A percentile compares a stretch with the other conserved stretches of the same genome.
Evolutionary conservation across 2,113 vertebrate genomes (phyloP).

Genomic region (Plecotus auritus): DNA sequence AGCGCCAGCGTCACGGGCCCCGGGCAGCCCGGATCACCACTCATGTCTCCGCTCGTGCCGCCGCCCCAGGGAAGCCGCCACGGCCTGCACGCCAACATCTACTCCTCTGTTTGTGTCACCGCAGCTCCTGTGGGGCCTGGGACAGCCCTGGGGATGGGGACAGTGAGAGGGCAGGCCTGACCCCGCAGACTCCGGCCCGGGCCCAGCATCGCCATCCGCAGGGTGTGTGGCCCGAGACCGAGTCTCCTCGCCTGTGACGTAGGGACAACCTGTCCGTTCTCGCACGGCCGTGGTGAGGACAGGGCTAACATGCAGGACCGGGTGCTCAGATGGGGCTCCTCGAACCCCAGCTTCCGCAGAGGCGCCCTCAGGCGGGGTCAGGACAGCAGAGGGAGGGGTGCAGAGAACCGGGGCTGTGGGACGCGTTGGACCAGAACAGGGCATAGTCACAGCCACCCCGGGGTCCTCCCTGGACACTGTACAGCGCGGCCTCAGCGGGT

Average conservation of each 20-base stretch:
- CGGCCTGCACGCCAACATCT: neutral
- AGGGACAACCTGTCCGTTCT: fast-evolving
- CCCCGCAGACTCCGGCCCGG: neutral
- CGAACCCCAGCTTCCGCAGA: neutral
- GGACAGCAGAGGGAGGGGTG: neutral
- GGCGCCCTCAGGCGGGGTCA: neutral
- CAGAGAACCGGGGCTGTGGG: neutral
- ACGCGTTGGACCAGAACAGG: neutral
- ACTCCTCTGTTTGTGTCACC: neutral
- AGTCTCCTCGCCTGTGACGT: neutral
- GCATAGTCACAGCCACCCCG: neutral
- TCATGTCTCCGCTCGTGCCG: neutral
- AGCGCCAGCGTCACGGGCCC: neutral
- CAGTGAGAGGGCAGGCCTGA: too few species aligned
- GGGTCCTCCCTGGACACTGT: neutral
- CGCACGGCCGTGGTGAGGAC: neutral
- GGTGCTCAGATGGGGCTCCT: neutral
- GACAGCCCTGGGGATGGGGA: neutral
- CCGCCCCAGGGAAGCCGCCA: too few species aligned
- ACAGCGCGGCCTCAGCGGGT: neutral
- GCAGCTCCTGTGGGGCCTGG: neutral
- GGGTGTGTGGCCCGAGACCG: neutral
- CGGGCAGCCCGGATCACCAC: too few species aligned
- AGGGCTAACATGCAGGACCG: too few species aligned
- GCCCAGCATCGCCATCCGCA: neutral